These are phyloP conservation scores for Bombyx huttoni DNA, from an alignment of 2,888 invertebrate species.

Conservation along the genomic window DNA sequence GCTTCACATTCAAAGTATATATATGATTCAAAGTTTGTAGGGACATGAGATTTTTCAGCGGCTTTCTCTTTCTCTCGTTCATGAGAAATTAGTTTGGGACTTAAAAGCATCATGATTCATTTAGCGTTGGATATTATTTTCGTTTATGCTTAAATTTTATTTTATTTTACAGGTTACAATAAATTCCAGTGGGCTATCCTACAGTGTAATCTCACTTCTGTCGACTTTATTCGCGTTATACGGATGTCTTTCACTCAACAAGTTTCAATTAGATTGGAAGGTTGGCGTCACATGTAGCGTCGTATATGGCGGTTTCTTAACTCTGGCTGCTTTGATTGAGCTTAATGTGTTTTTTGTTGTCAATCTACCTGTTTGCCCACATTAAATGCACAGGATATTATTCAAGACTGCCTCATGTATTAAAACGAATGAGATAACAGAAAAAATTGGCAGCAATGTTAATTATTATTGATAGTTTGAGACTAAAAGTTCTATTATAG, in stretches of 20 bases:
- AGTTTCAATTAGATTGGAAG: slow-evolving; percentile 79
- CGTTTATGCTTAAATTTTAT: neutral
- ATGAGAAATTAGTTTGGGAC: no score
- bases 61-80: no score
- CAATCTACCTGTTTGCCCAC: slow-evolving; percentile 79
- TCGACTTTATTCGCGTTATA: slow-evolving; percentile 81
- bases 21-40: no score
- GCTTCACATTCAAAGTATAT: no score
- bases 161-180: slow-evolving; percentile 67
- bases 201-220: slow-evolving; percentile 81
- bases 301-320: slow-evolving; percentile 77
- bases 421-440: no score
- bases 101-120: no score
- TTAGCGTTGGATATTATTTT: no score
- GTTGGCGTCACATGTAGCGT: slow-evolving; percentile 77
- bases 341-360: slow-evolving; percentile 83
- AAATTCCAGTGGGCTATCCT: slow-evolving; percentile 82
- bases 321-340: slow-evolving; percentile 81
- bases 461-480: no score
- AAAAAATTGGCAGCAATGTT: no score
- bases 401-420: neutral
- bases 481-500: no score
- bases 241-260: slow-evolving; percentile 75
- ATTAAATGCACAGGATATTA: slow-evolving; percentile 19
- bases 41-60: no score